Evolutionary conservation across 2,888 invertebrate genomes (phyloP).

Genomic region (Aplocera efformata): DNA sequence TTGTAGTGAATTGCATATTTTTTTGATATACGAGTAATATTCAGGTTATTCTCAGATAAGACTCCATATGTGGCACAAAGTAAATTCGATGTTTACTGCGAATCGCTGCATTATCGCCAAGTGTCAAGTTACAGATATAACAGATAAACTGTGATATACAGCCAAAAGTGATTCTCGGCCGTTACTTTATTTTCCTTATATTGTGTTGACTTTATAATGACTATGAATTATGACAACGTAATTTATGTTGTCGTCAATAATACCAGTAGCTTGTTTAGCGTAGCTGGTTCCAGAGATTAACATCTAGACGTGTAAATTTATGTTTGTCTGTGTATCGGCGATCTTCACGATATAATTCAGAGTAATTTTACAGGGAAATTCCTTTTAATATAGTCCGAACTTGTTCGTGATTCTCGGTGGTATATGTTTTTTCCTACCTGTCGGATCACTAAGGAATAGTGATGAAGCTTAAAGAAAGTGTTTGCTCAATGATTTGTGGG

Average conservation of each 20-base stretch:
- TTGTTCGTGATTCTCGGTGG: too few relatives aligned
- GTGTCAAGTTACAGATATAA: constrained; percentile 22
- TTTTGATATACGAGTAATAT: constrained; percentile 22
- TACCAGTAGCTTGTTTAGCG: constrained; percentile 26
- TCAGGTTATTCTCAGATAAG: constrained; percentile 21
- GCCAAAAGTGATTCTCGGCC: constrained; percentile 10
- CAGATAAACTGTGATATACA: constrained; percentile 17
- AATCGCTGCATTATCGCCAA: constrained; percentile 21
- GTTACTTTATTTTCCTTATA: constrained; percentile 21
- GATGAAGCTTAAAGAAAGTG: too few relatives aligned
- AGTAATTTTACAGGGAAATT: background rate
- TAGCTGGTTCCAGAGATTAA: constrained; percentile 30
- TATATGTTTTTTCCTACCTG: too few relatives aligned
- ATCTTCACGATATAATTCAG: background rate
- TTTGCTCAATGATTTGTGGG: too few relatives aligned
- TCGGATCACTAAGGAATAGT: too few relatives aligned
- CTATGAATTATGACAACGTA: constrained; percentile 16
- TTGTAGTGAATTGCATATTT: constrained; percentile 7
- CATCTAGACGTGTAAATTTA: constrained; percentile 22
- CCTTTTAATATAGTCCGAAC: too few relatives aligned
- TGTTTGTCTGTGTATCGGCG: background rate
- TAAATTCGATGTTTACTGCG: constrained; percentile 23
- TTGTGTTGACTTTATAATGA: constrained; percentile 9
- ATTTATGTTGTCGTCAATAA: constrained; percentile 12
- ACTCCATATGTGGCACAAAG: constrained; percentile 18